Evolutionary conservation across 2,113 vertebrate species (phyloP), one percentile per base, ranked within the genome.

Genomic region (Corynorhinus townsendii): DNA sequence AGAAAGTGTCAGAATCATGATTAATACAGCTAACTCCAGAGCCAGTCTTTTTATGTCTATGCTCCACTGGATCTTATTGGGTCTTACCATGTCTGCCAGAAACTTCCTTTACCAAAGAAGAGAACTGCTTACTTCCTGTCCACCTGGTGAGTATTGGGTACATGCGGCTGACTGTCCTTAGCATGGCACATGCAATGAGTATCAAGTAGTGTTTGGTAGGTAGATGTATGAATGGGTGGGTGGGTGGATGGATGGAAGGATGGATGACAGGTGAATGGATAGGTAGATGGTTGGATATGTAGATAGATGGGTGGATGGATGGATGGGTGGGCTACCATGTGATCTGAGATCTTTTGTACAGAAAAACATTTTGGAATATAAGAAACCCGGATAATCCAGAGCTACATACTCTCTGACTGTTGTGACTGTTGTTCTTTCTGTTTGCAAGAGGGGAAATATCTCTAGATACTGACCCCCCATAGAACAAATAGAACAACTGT

Each of bases 341-440:
- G 26, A 79, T 59, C 38, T 52, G 73, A 35, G 22, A 14, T 28
- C 38, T 83, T 91, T 72, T 83, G 30, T 43, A 26, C 14, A 64
- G 15, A 87, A 88, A 54, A 89, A 19, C 30, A 75, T 69, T 75
- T 64, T 82, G 38, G 38, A 94, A 75, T 11, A 71, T 69, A 66
- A 77, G 47, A n/a, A 52, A 30, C 26, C 40, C 17, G 14, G 5
- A 4, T 52, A 82, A 75, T 10, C 6, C 15, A 24, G 69, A 88
- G 24, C 22, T 69, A 43, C 26, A 10, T 1, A 40, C 12, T 56
- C 19, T 52, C 20, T 38, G 47, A 15, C 24, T 49, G 2, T 28
- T 95, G 62, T 68, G 72, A 16, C 38, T 35, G 54, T 68, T 89
- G 86, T 90, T 75, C 86, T 95, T 40, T 87, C 59, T 77, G 22